phyloP scores from a whole-genome alignment of 2,888 invertebrate species.

The Hyles lineata region DNA sequence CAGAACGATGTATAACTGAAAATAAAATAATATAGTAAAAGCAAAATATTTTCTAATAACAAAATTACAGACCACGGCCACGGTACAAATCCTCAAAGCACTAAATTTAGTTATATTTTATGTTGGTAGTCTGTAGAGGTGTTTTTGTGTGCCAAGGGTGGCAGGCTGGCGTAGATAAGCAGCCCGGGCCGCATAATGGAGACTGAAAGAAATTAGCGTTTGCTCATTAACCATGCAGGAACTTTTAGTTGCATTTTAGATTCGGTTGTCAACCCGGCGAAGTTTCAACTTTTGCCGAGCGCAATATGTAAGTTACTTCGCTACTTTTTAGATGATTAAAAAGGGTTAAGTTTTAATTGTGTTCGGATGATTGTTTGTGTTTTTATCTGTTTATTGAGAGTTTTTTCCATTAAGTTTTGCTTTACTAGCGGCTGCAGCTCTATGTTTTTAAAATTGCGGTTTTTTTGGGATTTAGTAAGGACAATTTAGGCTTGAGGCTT shows the following conservation, averaged over 20 bases:
- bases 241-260: constrained; percentile 47
- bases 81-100: background rate
- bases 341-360: background rate
- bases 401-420: too few species aligned
- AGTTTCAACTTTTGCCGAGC: constrained; percentile 27
- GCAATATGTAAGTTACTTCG: constrained; percentile 23
- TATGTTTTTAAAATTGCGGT: background rate
- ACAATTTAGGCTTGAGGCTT: too few species aligned
- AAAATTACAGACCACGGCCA: background rate
- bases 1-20: too few species aligned
- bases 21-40: too few species aligned
- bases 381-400: background rate
- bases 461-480: background rate
- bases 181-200: constrained; percentile 58
- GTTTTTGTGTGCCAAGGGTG: constrained; percentile 39
- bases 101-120: constrained; percentile 13
- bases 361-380: background rate
- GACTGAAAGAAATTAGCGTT: constrained; percentile 71
- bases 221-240: constrained; percentile 58
- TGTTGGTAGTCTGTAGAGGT: constrained; percentile 7
- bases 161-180: constrained; percentile 59
- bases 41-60: too few species aligned
- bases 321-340: constrained; percentile 16
- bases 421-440: background rate
- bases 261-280: constrained; percentile 25